These are phyloP conservation scores for Typhlomys cinereus DNA, from an alignment of 2,113 vertebrate species.

Conservation along the genomic window DNA sequence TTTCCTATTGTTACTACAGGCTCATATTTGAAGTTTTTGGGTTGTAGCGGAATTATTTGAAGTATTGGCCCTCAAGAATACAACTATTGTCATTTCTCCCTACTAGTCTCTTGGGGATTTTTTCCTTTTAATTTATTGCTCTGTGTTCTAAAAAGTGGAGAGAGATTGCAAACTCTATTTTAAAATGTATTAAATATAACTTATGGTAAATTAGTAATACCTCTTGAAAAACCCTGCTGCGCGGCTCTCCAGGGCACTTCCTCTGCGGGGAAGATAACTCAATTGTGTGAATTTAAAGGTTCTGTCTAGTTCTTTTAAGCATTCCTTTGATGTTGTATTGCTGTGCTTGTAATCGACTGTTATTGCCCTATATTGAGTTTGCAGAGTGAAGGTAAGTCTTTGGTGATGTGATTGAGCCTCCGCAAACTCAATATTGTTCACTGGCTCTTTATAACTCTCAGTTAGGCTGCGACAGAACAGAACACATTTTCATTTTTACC, in stretches of 20 bases:
- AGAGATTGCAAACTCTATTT: conserved; percentile 71
- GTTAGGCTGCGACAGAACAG: conserved; percentile 87
- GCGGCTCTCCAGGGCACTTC: conserved; percentile 86
- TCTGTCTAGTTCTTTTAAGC: conserved; percentile 92
- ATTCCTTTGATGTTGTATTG: conserved; percentile 87
- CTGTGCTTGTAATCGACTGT: conserved; percentile 94
- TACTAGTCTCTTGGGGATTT: neutral
- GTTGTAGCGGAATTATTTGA: conserved; percentile 27
- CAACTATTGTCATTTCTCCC: neutral
- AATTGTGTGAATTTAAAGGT: conserved; percentile 90
- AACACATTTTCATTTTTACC: conserved; percentile 99
- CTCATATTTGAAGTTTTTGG: neutral
- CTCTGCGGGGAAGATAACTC: conserved; percentile 87
- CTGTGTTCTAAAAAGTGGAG: conserved; percentile 62
- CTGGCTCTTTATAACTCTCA: conserved; percentile 89
- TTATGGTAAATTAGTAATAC: conserved; percentile 85
- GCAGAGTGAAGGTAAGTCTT: conserved; percentile 95
- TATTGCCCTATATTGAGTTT: conserved; percentile 98
- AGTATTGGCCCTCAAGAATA: neutral
- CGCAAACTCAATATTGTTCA: conserved; percentile 93
- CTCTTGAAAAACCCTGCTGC: conserved; percentile 86
- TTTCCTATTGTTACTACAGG: neutral
- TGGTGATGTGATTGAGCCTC: conserved; percentile 94
- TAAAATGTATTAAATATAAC: conserved; percentile 82
- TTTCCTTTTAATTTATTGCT: conserved; percentile 75